phyloP scores from a whole-genome alignment of 2,888 invertebrate genomes.

The Drosophila hamatofila region DNA sequence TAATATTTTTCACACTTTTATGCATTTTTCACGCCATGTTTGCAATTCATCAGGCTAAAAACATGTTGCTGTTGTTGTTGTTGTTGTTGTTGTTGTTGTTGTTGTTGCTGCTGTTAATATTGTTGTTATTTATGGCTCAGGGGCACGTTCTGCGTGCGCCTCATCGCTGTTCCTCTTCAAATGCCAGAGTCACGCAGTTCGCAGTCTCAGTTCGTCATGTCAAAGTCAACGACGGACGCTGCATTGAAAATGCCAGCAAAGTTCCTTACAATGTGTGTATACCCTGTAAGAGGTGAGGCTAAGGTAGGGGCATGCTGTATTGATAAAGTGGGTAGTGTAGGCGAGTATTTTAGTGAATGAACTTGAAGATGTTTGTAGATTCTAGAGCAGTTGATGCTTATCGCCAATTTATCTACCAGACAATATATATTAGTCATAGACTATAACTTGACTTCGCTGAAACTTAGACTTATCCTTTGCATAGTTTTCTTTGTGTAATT shows the following conservation, averaged over 20 bases:
- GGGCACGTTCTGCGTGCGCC: conserved; percentile 45
- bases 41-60: conserved; percentile 66
- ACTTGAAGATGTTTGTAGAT: background rate
- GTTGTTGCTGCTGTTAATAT: conserved; percentile 32
- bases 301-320: background rate
- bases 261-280: conserved; percentile 10
- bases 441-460: too few species aligned
- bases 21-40: conserved; percentile 62
- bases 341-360: background rate
- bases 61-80: conserved; percentile 2
- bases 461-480: too few species aligned
- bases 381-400: background rate
- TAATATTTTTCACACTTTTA: conserved; percentile 65
- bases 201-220: conserved; percentile 81
- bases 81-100: conserved; percentile 26
- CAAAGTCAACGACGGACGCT: conserved; percentile 73
- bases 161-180: conserved; percentile 49
- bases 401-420: too few species aligned
- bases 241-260: conserved; percentile 35
- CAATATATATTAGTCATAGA: too few species aligned
- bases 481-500: too few species aligned
- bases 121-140: conserved; percentile 54
- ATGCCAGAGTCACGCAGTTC: conserved; percentile 74
- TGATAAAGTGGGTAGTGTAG: background rate
- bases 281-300: conserved; percentile 3